phyloP scores from a whole-genome alignment of 2,888 invertebrate genomes.

The Drosophila vallismaia region DNA sequence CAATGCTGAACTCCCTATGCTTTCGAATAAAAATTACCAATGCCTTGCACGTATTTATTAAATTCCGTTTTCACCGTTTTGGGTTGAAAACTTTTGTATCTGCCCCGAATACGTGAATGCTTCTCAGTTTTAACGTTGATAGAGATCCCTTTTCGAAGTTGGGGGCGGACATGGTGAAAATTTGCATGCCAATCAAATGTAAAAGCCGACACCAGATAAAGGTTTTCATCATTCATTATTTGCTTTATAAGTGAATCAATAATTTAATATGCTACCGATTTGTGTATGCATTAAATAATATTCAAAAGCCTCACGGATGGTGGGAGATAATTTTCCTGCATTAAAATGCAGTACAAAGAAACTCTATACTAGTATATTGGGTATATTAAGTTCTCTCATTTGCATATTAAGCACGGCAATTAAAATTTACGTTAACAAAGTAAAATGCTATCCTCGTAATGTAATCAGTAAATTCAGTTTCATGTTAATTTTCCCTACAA shows the following conservation, averaged over 20 bases:
- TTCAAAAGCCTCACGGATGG: conserved; percentile 44
- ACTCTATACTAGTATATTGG: background rate
- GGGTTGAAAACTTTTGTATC: conserved; percentile 59
- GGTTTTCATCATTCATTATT: conserved; percentile 57
- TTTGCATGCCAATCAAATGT: conserved; percentile 69
- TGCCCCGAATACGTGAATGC: conserved; percentile 30
- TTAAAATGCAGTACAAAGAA: conserved; percentile 15
- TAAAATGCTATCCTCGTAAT: background rate
- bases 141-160: background rate
- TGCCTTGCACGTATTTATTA: conserved; percentile 73
- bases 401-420: conserved; percentile 5
- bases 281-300: conserved; percentile 36
- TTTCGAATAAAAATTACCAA: conserved; percentile 55
- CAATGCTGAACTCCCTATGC: conserved; percentile 46
- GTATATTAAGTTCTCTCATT: background rate
- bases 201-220: conserved; percentile 35
- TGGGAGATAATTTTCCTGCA: conserved; percentile 48
- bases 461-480: background rate
- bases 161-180: background rate
- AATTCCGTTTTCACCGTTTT: conserved; percentile 69
- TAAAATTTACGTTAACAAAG: background rate
- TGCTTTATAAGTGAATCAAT: conserved; percentile 63
- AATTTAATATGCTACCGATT: conserved; percentile 57
- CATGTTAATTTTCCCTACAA: background rate
- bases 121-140: conserved; percentile 12